phyloP scores from a whole-genome alignment of 2,113 vertebrate species.

The Rhipidura dahli region DNA sequence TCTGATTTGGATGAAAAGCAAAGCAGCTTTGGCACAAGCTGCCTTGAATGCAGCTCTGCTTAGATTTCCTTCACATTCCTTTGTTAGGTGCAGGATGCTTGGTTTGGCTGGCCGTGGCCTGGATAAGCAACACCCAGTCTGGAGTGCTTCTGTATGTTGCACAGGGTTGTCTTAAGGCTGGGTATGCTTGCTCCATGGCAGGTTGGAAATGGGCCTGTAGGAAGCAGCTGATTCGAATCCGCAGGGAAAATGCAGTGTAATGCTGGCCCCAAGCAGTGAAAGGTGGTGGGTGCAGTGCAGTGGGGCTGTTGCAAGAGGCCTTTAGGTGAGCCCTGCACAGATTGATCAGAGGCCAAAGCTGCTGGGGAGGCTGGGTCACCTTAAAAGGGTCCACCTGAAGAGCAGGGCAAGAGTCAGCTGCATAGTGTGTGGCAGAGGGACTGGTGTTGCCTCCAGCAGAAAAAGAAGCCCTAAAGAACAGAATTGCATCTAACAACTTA shows the following conservation, averaged over 20 bases:
- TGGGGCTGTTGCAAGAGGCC: accelerated
- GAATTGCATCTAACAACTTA: neutral
- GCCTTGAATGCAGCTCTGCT: accelerated
- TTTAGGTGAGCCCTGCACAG: accelerated
- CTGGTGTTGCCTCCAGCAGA: neutral
- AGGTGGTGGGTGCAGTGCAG: accelerated
- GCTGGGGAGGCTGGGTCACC: accelerated
- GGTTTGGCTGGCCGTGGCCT: accelerated
- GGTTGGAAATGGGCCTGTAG: accelerated
- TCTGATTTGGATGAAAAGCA: neutral
- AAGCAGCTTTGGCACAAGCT: neutral
- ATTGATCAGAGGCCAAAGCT: neutral
- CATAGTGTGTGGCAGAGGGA: accelerated
- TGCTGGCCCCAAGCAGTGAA: accelerated
- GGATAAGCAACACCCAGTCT: accelerated
- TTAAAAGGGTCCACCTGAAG: accelerated
- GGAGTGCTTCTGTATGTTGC: neutral
- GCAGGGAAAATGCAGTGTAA: neutral
- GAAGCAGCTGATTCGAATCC: neutral
- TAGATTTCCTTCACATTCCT: accelerated
- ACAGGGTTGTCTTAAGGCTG: accelerated
- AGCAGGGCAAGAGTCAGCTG: accelerated
- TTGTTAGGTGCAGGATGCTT: neutral
- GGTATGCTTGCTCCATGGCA: accelerated
- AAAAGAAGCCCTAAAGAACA: accelerated